phyloP scores from a whole-genome alignment of 2,113 vertebrate species.

The Triplophysa tibetana region DNA sequence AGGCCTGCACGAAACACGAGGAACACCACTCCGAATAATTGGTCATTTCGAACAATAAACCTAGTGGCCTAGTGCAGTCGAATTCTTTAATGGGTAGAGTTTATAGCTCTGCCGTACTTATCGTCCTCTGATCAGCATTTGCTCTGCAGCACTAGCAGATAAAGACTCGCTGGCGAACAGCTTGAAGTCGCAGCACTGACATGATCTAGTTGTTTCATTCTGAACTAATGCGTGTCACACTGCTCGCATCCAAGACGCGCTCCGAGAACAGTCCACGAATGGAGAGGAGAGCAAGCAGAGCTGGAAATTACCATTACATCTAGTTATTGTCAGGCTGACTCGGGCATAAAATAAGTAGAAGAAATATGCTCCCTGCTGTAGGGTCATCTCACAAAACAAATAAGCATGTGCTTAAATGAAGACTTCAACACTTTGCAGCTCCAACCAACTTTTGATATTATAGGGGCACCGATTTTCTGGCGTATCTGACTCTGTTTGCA shows the following conservation, averaged over 20 bases:
- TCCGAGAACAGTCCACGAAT: not conserved
- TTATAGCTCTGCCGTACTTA: conserved; percentile 30
- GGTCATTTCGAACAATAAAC: conserved; percentile 28
- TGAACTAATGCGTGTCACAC: conserved; percentile 30
- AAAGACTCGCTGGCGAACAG: conserved; percentile 23
- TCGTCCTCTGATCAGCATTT: conserved; percentile 27
- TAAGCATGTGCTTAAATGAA: no score
- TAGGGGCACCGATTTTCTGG: no score
- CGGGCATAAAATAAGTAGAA: conserved; percentile 27
- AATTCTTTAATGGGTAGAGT: not conserved
- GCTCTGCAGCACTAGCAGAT: conserved; percentile 19
- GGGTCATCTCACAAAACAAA: no score
- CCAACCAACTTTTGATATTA: no score
- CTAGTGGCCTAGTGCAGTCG: not conserved
- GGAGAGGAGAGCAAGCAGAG: not conserved
- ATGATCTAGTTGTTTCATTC: conserved; percentile 36
- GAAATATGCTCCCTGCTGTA: conserved; percentile 15
- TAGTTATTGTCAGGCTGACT: conserved; percentile 28
- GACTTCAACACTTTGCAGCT: no score
- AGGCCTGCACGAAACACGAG: conserved; percentile 33
- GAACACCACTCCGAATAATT: conserved; percentile 42
- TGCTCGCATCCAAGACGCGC: not conserved
- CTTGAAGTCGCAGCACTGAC: conserved; percentile 28
- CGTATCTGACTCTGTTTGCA: no score
- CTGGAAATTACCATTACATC: conserved; percentile 35